Conservation (phyloP, 2,113 vertebrate species). For the Megaptera novaeangliae region DNA sequence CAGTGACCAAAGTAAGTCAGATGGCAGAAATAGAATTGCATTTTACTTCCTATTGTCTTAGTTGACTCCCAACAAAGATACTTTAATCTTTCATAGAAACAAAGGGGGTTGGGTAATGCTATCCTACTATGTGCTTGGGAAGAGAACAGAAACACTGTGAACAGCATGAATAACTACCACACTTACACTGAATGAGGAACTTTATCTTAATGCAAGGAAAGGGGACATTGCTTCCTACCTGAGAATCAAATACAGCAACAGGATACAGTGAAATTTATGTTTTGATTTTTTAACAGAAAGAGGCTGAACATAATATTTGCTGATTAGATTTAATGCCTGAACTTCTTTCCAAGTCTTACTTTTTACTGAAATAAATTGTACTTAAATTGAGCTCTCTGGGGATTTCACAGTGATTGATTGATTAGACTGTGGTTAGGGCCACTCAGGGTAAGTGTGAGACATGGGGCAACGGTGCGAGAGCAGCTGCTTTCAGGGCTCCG, state of each 20-base stretch:
- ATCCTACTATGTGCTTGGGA: neutral
- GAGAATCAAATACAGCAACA: neutral
- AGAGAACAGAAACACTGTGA: neutral
- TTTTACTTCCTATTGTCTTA: neutral
- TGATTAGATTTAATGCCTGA: neutral
- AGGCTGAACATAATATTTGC: neutral
- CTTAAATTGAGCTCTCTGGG: slow-evolving; percentile 12
- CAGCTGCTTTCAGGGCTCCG: slow-evolving; percentile 28
- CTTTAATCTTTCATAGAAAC: neutral
- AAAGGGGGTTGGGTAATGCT: neutral
- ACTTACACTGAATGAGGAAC: neutral
- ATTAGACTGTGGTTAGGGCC: slow-evolving; percentile 8
- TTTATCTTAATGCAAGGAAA: neutral
- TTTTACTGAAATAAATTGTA: slow-evolving; percentile 32
- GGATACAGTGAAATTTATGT: neutral
- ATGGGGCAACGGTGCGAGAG: neutral
- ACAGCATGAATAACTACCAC: neutral
- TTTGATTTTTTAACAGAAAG: neutral
- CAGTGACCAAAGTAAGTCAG: neutral
- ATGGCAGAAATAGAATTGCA: neutral
- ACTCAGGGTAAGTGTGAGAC: neutral
- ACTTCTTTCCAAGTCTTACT: slow-evolving; percentile 19
- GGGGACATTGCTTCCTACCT: neutral
- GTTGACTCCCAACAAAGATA: neutral
- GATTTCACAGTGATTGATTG: slow-evolving; percentile 29